Conservation (phyloP, 1,140 invertebrate genomes). For the Zaprionus africanus region DNA sequence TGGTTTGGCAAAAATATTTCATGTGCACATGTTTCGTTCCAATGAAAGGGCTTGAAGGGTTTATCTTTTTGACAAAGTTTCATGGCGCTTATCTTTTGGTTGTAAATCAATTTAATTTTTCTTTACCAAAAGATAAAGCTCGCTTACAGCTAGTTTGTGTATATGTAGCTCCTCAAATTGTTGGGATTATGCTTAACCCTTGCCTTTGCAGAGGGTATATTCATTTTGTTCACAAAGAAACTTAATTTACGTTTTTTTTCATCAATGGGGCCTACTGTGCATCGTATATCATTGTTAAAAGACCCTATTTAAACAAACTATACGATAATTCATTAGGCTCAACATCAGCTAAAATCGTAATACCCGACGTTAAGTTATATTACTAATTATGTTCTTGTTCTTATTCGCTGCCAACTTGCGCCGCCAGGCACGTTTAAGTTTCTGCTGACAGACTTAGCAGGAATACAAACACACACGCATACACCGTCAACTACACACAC, state of each 20-base stretch:
- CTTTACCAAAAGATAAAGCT: too few relatives aligned
- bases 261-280: neutral
- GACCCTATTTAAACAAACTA: neutral
- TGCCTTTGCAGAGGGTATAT: too few relatives aligned
- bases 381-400: constrained; percentile 30
- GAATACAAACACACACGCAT: neutral
- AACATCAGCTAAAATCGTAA: constrained; percentile 7
- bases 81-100: neutral
- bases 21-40: neutral
- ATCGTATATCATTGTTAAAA: neutral
- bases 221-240: too few relatives aligned
- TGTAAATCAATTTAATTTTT: neutral
- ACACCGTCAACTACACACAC: neutral
- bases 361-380: constrained; percentile 38
- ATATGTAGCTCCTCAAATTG: too few relatives aligned
- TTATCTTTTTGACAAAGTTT: neutral
- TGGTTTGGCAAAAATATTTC: neutral
- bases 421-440: constrained; percentile 28
- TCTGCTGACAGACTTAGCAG: constrained; percentile 22
- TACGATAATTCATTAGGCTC: neutral
- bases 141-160: too few relatives aligned
- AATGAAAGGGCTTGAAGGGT: too few relatives aligned
- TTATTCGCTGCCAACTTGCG: constrained; percentile 10
- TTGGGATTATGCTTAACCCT: too few relatives aligned
- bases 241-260: too few relatives aligned